Conservation (phyloP, 2,888 invertebrate species). For the Falcaria lacertinaria region DNA sequence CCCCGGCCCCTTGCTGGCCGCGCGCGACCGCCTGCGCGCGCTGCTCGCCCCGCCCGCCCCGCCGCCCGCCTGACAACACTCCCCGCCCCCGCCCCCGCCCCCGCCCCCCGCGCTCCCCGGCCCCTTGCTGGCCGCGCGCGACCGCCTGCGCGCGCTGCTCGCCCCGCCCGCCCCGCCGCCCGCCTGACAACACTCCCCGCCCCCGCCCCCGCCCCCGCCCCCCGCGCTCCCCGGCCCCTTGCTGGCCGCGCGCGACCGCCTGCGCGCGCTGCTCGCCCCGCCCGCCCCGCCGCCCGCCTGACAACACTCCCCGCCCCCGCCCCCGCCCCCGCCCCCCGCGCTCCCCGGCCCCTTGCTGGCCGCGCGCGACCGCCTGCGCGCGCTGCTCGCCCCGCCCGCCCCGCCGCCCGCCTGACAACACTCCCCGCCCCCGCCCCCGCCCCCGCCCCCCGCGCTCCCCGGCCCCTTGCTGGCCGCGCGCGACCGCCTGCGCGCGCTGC, state of each 20-base stretch:
- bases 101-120: too few species aligned
- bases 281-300: background rate
- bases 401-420: background rate
- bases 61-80: constrained; percentile 5
- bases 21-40: constrained; percentile 8
- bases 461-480: too few species aligned
- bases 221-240: too few species aligned
- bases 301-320: constrained; percentile 11
- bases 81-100: constrained; percentile 7
- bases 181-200: constrained; percentile 9
- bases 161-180: constrained; percentile 5
- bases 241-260: constrained; percentile 8
- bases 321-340: background rate
- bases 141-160: constrained; percentile 15
- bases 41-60: constrained; percentile 12
- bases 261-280: constrained; percentile 14
- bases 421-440: constrained; percentile 11
- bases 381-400: constrained; percentile 12
- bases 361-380: constrained; percentile 8
- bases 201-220: constrained; percentile 2
- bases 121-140: too few species aligned
- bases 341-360: too few species aligned
- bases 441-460: too few species aligned
- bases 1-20: too few species aligned
- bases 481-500: constrained; percentile 14